phyloP scores from a whole-genome alignment of 1,140 invertebrate species.

The Panagrolaimus sp. region DNA sequence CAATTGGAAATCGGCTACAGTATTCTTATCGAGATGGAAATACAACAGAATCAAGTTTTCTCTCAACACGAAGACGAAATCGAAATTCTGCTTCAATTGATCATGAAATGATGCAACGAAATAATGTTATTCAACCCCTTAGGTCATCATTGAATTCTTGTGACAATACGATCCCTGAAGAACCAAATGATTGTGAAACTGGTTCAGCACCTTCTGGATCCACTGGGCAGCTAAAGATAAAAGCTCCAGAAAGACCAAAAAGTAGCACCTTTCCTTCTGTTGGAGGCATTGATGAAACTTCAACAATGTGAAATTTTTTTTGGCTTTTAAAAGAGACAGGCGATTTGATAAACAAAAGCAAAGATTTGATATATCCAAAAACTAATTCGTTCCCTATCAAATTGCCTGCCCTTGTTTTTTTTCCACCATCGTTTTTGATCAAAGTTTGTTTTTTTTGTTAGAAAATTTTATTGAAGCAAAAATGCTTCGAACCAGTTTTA shows the following conservation, averaged over 20 bases:
- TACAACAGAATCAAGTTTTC: conserved; percentile 1
- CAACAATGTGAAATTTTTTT: too few relatives aligned
- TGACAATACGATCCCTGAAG: not conserved
- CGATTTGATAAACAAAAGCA: too few relatives aligned
- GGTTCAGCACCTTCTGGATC: not conserved
- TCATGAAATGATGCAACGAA: conserved; percentile 12
- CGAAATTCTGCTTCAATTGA: conserved; percentile 1
- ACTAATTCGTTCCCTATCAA: too few relatives aligned
- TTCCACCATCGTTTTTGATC: too few relatives aligned
- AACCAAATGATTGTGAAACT: not conserved
- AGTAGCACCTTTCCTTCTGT: conserved; percentile 7
- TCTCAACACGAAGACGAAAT: not conserved
- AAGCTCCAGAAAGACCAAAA: not conserved
- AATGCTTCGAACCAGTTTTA: too few relatives aligned
- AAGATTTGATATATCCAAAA: too few relatives aligned
- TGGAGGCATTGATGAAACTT: not conserved
- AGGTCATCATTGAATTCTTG: not conserved
- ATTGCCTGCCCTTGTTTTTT: too few relatives aligned
- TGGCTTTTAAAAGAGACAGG: too few relatives aligned
- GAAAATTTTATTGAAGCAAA: too few relatives aligned
- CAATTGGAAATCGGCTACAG: conserved; percentile 51
- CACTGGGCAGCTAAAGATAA: not conserved
- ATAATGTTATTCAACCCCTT: not conserved
- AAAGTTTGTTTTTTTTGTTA: too few relatives aligned
- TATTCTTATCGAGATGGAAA: conserved; percentile 44